Conservation (phyloP, 2,797 vertebrate species). For the Scomberomorus guttatus region DNA sequence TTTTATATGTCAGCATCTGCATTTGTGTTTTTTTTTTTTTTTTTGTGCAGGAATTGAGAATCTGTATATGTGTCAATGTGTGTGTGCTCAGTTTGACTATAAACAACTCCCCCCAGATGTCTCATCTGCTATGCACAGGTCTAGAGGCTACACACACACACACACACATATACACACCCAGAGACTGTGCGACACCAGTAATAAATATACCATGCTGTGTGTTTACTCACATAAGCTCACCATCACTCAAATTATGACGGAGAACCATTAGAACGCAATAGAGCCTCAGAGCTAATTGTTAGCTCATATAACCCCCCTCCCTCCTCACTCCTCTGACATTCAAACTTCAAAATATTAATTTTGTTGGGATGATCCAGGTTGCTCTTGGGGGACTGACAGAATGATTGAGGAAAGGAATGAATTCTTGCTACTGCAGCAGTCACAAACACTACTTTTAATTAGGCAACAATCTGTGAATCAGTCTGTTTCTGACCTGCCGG, state of each 20-base stretch:
- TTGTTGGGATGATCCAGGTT: constrained; percentile 81
- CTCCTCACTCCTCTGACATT: constrained; percentile 77
- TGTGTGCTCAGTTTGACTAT: constrained; percentile 48
- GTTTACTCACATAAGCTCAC: constrained; percentile 78
- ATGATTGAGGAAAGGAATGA: constrained; percentile 75
- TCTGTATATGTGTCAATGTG: constrained; percentile 19
- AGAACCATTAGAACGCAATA: constrained; percentile 78
- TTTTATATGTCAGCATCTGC: constrained; percentile 15
- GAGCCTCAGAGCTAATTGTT: constrained; percentile 85
- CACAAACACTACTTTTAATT: constrained; percentile 82
- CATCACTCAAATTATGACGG: constrained; percentile 83
- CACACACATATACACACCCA: constrained; percentile 40
- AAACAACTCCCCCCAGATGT: constrained; percentile 71
- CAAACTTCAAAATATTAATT: constrained; percentile 86
- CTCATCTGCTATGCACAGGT: constrained; percentile 73
- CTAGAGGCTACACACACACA: constrained; percentile 67
- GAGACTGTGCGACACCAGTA: constrained; percentile 65
- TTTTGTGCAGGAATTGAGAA: constrained; percentile 9
- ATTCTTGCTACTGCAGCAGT: constrained; percentile 73
- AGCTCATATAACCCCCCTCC: constrained; percentile 68
- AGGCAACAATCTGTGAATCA: constrained; percentile 76
- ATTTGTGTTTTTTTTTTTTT: constrained; percentile 29
- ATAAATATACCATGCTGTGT: constrained; percentile 80
- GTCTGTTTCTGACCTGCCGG: constrained; percentile 73
- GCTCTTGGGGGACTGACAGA: constrained; percentile 76